Base-by-base conservation (phyloP, 1,140 invertebrate genomes). In the Ceratina japonica region DNA sequence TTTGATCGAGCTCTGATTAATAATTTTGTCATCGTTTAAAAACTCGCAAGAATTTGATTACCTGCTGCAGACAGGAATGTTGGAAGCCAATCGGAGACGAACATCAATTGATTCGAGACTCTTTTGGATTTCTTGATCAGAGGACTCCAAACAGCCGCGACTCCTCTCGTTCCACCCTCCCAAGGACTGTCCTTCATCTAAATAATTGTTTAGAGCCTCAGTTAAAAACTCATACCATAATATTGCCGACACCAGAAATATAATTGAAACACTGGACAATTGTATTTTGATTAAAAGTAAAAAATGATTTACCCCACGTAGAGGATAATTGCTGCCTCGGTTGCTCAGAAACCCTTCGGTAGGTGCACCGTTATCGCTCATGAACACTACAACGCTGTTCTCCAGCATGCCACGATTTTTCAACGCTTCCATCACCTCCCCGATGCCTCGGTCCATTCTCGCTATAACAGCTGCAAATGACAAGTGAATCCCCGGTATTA, bases 1-100 rank as follows among this genome's bases (percentile, higher is more conserved):
- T n/a, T n/a, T n/a, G n/a, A n/a, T n/a, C n/a, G n/a, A n/a, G n/a
- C n/a, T n/a, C n/a, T n/a, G n/a, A n/a, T n/a, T n/a, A n/a, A n/a
- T n/a, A n/a, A n/a, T n/a, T n/a, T n/a, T n/a, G n/a, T n/a, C n/a
- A n/a, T n/a, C n/a, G n/a, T n/a, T n/a, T n/a, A n/a, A n/a, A n/a
- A n/a, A n/a, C 51, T 75, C 31, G 62, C 18, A 66, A 22, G 12
- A 68, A 62, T 64, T 51, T n/a, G 62, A 44, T 44, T 44, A 93
- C 95, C 94, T 56, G 94, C 94, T 18, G 94, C 95, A 71, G 93
- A 91, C 49, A 93, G 94, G 0, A 99, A 91, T 0, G 97, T 98
- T 0, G 97, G 97, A 51, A 98, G 88, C 97, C 97, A 98, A 90
- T 98, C 98, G 16, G 94, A 93, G 5, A 98, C 94, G 85, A 97